phyloP scores from a whole-genome alignment of 1,140 invertebrate species.

The Pantala flavescens region DNA sequence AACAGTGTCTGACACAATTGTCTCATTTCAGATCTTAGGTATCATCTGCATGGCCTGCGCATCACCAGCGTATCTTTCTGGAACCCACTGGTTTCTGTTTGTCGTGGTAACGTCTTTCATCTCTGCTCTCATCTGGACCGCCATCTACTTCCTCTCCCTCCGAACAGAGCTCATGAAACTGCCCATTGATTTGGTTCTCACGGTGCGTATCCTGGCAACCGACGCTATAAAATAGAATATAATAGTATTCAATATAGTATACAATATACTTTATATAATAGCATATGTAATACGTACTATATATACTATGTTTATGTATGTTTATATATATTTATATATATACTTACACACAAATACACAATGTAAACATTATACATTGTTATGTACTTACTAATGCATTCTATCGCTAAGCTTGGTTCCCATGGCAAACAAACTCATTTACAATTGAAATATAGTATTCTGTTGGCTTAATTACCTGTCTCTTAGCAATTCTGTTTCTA shows the following conservation, averaged over 20 bases:
- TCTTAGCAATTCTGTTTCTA: too few relatives aligned
- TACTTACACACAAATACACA: too few relatives aligned
- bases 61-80: constrained; percentile 47
- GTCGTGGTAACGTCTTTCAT: constrained; percentile 71
- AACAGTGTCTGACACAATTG: neutral
- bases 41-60: constrained; percentile 69
- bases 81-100: constrained; percentile 72
- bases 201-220: constrained; percentile 56
- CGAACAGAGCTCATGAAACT: constrained; percentile 57
- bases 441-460: too few relatives aligned
- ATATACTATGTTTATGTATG: too few relatives aligned
- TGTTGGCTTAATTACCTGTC: too few relatives aligned
- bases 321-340: constrained; percentile 18
- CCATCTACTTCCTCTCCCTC: constrained; percentile 67
- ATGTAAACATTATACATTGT: too few relatives aligned
- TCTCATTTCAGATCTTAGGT: constrained; percentile 41
- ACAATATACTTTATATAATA: too few relatives aligned
- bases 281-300: too few relatives aligned
- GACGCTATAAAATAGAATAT: constrained; percentile 13
- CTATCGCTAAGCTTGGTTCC: too few relatives aligned
- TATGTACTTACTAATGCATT: too few relatives aligned
- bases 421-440: too few relatives aligned
- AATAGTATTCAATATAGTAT: too few relatives aligned
- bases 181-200: constrained; percentile 71
- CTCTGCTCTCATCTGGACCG: constrained; percentile 65